Percentiles rank a stretch among this genome's conserved stretches.
Conservation (phyloP, 2,113 vertebrate species). For the Mobula hypostoma region DNA sequence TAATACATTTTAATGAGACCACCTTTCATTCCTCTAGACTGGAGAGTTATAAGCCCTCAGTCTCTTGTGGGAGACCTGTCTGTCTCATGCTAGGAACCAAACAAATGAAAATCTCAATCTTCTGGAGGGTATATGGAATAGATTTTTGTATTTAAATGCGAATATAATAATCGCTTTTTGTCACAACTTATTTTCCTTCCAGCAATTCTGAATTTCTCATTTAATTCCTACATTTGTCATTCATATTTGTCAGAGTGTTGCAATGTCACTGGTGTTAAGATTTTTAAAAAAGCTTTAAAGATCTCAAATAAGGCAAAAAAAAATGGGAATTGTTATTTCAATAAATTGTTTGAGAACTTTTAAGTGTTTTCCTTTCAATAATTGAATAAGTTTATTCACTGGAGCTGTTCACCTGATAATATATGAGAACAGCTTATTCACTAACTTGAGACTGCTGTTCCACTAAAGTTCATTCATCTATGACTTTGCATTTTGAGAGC, state of each 20-base stretch:
- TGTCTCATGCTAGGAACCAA: too few species aligned
- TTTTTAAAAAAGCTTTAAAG: not conserved
- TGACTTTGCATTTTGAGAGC: not conserved
- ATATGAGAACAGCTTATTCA: not conserved
- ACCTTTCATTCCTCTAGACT: too few species aligned
- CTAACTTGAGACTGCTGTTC: not conserved
- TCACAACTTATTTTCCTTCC: not conserved
- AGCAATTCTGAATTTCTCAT: conserved; percentile 2
- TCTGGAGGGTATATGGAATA: too few species aligned
- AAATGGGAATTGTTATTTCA: not conserved
- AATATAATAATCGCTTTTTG: not conserved
- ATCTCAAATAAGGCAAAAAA: not conserved
- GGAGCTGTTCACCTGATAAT: not conserved
- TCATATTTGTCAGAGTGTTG: not conserved
- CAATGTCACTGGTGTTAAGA: not conserved
- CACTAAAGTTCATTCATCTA: not conserved
- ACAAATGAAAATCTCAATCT: too few species aligned
- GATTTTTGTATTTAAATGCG: too few species aligned
- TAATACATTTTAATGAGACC: too few species aligned
- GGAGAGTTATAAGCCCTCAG: too few species aligned
- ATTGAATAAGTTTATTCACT: not conserved
- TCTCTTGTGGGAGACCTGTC: too few species aligned
- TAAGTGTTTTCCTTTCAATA: not conserved
- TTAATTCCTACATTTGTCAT: not conserved
- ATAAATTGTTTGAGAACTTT: not conserved